These are phyloP conservation scores for Neotoxoptera formosana DNA, from an alignment of 1,140 invertebrate species.

Conservation along the genomic window DNA sequence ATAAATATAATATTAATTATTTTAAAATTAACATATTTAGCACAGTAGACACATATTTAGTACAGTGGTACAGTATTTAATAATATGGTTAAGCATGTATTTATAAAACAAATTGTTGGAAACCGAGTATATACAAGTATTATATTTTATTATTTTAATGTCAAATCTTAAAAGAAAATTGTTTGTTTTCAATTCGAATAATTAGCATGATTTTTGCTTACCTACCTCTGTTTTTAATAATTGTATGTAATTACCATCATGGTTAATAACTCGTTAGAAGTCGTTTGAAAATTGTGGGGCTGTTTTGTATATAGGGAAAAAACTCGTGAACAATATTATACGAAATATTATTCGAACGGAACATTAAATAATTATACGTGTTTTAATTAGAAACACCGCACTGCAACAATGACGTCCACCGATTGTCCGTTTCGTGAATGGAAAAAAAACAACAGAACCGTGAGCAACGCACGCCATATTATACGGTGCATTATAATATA, in stretches of 20 bases:
- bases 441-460: neutral
- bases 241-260: neutral
- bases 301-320: neutral
- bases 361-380: slow-evolving; percentile 16
- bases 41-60: neutral
- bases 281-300: neutral
- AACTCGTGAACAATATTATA: slow-evolving; percentile 3
- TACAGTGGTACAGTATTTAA: neutral
- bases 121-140: neutral
- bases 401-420: neutral
- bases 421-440: slow-evolving; percentile 24
- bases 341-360: neutral
- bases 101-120: neutral
- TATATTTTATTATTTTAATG: neutral
- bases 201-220: neutral
- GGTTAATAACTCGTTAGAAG: neutral
- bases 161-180: neutral
- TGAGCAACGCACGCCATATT: neutral
- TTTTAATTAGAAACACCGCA: slow-evolving; percentile 24
- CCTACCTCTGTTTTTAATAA: neutral
- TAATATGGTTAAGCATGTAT: no score
- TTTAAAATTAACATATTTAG: no score
- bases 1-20: no score
- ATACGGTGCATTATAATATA: neutral
- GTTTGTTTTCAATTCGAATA: neutral